phyloP scores from a whole-genome alignment of 2,888 invertebrate genomes.

The Myopa tessellatipennis region DNA sequence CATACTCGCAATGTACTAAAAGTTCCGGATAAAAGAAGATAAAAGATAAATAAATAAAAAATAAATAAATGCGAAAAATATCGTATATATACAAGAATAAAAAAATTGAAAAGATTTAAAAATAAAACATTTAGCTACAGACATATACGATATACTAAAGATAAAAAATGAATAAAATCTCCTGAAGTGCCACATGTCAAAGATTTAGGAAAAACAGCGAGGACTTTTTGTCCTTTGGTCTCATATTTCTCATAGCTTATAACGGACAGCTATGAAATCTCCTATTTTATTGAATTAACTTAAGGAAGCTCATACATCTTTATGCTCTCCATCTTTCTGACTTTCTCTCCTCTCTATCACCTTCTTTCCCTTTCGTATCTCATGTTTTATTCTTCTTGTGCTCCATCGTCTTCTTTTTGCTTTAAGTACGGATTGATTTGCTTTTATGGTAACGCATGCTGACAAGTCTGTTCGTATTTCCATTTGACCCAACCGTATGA shows the following conservation, averaged over 20 bases:
- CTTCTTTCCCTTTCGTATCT: no score
- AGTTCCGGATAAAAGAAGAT: no score
- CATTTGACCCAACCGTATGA: conserved; percentile 15
- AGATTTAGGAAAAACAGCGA: conserved; percentile 10
- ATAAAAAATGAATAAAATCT: conserved; percentile 10
- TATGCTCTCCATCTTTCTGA: no score
- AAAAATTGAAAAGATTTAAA: no score
- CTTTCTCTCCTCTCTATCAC: no score
- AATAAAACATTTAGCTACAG: no score
- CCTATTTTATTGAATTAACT: neutral
- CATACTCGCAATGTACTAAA: neutral
- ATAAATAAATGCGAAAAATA: no score
- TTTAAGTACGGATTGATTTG: conserved; percentile 28
- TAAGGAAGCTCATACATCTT: no score
- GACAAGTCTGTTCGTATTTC: conserved; percentile 22
- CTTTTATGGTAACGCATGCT: conserved; percentile 26
- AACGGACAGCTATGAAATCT: conserved; percentile 21
- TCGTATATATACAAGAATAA: no score
- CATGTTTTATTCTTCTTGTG: no score
- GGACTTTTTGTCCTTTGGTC: neutral
- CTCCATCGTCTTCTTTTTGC: neutral
- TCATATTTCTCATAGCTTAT: conserved; percentile 28
- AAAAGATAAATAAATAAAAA: no score
- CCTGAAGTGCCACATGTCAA: conserved; percentile 16
- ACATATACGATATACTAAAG: no score